phyloP scores from a whole-genome alignment of 2,888 invertebrate genomes.

The Lepidonotus clava region DNA sequence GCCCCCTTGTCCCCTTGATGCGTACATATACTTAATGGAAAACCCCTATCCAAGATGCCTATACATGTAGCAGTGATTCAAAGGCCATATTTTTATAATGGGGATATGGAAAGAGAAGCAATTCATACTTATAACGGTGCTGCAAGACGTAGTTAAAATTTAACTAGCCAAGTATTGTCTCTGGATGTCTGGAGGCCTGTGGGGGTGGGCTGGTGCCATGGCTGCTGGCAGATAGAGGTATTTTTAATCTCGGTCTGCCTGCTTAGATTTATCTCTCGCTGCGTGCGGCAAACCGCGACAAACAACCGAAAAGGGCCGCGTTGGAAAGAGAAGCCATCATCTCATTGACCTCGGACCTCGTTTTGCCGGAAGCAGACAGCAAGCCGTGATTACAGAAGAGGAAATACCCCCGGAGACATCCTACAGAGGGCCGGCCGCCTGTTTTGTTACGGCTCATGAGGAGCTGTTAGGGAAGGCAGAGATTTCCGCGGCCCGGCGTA shows the following conservation, averaged over 20 bases:
- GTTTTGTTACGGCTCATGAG: not conserved
- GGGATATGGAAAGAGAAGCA: too few species aligned
- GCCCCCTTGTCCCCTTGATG: too few species aligned
- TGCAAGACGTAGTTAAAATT: too few species aligned
- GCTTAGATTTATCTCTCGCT: not conserved
- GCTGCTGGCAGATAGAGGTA: not conserved
- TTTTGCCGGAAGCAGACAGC: not conserved
- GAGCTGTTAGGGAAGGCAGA: conserved; percentile 26
- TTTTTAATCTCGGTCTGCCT: not conserved
- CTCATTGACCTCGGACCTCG: conserved; percentile 41
- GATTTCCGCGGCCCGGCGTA: not conserved
- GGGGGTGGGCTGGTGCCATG: not conserved
- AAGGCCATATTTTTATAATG: too few species aligned
- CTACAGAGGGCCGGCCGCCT: not conserved
- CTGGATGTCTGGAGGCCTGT: not conserved
- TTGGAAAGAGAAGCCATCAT: conserved; percentile 26
- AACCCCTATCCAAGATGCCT: too few species aligned
- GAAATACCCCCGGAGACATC: conserved; percentile 15
- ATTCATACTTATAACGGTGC: too few species aligned
- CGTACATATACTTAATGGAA: too few species aligned
- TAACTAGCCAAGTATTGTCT: too few species aligned
- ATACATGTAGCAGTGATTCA: too few species aligned
- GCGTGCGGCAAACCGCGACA: not conserved
- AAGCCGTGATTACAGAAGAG: conserved; percentile 28
- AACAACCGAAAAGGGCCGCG: not conserved